Conservation (phyloP, 2,113 vertebrate species). For the Pollachius pollachius region DNA sequence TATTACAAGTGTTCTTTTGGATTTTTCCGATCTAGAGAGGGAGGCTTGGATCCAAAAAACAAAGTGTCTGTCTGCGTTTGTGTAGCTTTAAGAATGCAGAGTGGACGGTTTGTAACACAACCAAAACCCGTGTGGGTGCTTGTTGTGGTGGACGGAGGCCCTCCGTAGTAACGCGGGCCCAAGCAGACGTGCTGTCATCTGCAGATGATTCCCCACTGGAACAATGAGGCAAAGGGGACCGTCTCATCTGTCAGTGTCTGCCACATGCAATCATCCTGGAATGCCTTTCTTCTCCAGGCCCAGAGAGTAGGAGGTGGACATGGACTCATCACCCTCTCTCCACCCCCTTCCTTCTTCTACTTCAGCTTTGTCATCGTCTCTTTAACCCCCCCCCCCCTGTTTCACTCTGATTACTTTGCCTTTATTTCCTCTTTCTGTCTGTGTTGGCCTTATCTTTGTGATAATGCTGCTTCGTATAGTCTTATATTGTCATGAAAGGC, state of each 20-base stretch:
- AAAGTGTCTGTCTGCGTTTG: conserved; percentile 17
- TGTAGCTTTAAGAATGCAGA: background rate
- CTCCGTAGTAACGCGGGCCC: conserved; percentile 20
- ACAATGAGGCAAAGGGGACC: conserved; percentile 59
- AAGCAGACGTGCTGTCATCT: conserved; percentile 69
- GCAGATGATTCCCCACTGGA: conserved; percentile 52
- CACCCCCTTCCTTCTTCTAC: too few relatives aligned
- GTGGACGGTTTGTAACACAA: background rate
- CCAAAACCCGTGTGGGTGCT: background rate
- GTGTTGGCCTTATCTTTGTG: background rate
- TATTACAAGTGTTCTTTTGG: too few relatives aligned
- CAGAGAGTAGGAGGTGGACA: conserved; percentile 19
- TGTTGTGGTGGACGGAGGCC: conserved; percentile 10
- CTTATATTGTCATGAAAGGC: too few relatives aligned
- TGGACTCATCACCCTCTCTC: conserved; percentile 1
- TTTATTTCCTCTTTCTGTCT: background rate
- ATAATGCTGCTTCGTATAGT: background rate
- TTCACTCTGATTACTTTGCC: too few relatives aligned
- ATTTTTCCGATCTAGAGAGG: too few relatives aligned
- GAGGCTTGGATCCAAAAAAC: background rate
- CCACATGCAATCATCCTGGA: conserved; percentile 59
- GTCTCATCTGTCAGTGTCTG: conserved; percentile 53
- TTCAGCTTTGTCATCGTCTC: too few relatives aligned
- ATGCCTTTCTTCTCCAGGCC: conserved; percentile 54
- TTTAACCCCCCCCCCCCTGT: background rate